Percentiles rank a stretch among this genome's conserved stretches.
Evolutionary conservation across 2,888 invertebrate species (phyloP).

Genomic region (Folsomia candida): DNA sequence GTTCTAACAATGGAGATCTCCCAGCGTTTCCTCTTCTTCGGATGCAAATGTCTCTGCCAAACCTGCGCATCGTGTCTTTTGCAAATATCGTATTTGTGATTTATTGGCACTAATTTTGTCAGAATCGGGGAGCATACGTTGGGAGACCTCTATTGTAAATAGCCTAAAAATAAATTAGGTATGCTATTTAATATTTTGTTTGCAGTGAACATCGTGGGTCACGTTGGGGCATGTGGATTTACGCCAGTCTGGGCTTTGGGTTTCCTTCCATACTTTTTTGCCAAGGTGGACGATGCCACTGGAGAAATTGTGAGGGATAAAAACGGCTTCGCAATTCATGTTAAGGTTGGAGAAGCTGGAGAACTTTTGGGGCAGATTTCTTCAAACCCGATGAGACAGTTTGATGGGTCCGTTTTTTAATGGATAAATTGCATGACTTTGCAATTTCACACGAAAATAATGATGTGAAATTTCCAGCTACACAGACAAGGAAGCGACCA

Average conservation of each 20-base stretch:
- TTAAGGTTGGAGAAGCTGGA: slow-evolving; percentile 71
- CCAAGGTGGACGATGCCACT: slow-evolving; percentile 79
- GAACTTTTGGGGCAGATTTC: slow-evolving; percentile 94
- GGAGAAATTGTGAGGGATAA: slow-evolving; percentile 84
- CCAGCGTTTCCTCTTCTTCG: too few relatives aligned
- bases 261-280: slow-evolving; percentile 89
- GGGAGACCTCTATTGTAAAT: too few relatives aligned
- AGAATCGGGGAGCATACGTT: too few relatives aligned
- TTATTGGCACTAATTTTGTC: too few relatives aligned
- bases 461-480: slow-evolving; percentile 26
- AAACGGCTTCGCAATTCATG: slow-evolving; percentile 74
- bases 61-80: too few relatives aligned
- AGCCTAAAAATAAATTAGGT: too few relatives aligned
- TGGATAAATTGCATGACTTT: background rate
- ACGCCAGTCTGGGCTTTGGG: slow-evolving; percentile 81
- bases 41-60: too few relatives aligned
- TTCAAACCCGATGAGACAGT: slow-evolving; percentile 82
- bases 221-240: slow-evolving; percentile 91
- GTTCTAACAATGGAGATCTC: too few relatives aligned
- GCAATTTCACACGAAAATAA: background rate
- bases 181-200: too few relatives aligned
- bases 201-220: slow-evolving; percentile 92
- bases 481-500: slow-evolving; percentile 82
- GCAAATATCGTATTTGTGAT: too few relatives aligned
- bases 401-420: slow-evolving; percentile 76